phyloP scores from a whole-genome alignment of 2,797 vertebrate species.

The Botia kubotai region DNA sequence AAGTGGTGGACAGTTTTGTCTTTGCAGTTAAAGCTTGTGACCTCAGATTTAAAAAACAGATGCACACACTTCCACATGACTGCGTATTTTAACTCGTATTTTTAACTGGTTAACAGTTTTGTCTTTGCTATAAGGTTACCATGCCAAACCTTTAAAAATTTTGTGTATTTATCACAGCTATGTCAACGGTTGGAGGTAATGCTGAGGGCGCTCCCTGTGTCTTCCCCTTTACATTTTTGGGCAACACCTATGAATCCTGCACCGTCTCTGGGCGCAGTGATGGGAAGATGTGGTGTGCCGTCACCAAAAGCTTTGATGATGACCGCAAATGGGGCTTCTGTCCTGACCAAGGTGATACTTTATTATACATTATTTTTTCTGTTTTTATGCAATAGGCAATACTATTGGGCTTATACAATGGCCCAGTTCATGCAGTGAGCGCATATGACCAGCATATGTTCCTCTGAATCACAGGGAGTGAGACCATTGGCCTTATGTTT shows the following conservation, averaged over 20 bases:
- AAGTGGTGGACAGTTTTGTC: too few species aligned
- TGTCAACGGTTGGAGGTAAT: constrained; percentile 96
- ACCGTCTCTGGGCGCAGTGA: constrained; percentile 90
- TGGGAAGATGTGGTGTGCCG: constrained; percentile 92
- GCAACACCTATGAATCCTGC: constrained; percentile 87
- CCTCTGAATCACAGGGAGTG: neutral
- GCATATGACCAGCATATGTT: neutral
- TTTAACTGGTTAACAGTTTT: neutral
- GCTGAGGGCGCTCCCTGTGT: constrained; percentile 90
- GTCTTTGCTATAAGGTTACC: neutral
- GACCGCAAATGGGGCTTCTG: constrained; percentile 99
- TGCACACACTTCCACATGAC: neutral
- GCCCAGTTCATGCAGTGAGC: neutral
- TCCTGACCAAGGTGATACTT: constrained; percentile 90
- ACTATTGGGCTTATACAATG: neutral
- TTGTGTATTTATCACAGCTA: constrained; percentile 74
- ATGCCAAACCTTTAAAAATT: too few species aligned
- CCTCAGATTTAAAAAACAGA: constrained; percentile 17
- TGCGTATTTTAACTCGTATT: neutral
- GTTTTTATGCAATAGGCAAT: neutral
- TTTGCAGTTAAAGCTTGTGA: constrained; percentile 15
- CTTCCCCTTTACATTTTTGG: constrained; percentile 94
- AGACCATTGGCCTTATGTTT: neutral
- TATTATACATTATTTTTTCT: neutral
- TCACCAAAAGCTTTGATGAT: constrained; percentile 89